phyloP scores from a whole-genome alignment of 2,113 vertebrate species.

The Leptodactylus fuscus region DNA sequence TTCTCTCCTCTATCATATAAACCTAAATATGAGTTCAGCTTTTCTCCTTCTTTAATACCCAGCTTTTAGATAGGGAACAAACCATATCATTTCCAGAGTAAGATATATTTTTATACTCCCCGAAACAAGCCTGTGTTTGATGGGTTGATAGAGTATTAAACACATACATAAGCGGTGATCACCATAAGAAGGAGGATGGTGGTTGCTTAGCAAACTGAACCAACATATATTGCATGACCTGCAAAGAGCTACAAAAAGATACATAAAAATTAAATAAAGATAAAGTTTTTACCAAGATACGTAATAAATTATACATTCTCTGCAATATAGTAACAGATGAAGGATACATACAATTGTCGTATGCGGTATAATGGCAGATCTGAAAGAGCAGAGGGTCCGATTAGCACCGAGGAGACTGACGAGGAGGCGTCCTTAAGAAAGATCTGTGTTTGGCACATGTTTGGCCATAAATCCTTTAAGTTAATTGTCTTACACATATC shows the following conservation, averaged over 20 bases:
- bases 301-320: not conserved
- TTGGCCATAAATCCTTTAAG: slow-evolving; percentile 43
- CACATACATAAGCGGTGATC: not conserved
- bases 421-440: not conserved
- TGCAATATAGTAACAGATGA: not conserved
- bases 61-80: too few relatives aligned
- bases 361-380: not conserved
- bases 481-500: slow-evolving; percentile 38
- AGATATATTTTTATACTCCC: not conserved
- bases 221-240: not conserved
- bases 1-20: too few relatives aligned
- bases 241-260: not conserved
- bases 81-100: too few relatives aligned
- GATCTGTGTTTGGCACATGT: slow-evolving; percentile 3
- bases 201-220: not conserved
- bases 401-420: not conserved
- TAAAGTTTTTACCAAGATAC: too few relatives aligned
- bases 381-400: not conserved
- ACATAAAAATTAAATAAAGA: too few relatives aligned
- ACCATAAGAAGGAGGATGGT: not conserved
- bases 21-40: too few relatives aligned
- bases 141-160: too few relatives aligned
- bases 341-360: not conserved
- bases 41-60: too few relatives aligned
- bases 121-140: not conserved